Conservation (phyloP, 2,888 invertebrate species). For the Lithophane leautieri region DNA sequence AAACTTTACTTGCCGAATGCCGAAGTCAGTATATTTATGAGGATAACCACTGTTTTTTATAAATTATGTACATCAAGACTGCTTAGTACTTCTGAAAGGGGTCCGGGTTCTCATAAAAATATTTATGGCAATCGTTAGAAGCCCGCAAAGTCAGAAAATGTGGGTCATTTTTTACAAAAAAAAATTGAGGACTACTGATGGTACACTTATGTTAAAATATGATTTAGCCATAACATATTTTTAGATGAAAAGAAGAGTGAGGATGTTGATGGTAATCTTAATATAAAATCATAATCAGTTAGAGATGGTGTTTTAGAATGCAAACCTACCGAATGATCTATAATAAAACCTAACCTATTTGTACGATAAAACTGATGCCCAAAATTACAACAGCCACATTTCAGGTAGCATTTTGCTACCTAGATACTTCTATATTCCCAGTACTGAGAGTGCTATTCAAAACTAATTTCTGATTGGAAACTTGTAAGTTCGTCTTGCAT, state of each 20-base stretch:
- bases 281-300: background rate
- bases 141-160: no score
- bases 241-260: background rate
- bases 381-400: background rate
- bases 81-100: background rate
- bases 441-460: constrained; percentile 48
- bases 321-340: no score
- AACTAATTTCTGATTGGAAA: constrained; percentile 67
- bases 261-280: no score
- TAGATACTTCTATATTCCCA: constrained; percentile 8
- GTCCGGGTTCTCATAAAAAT: background rate
- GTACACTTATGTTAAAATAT: background rate
- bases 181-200: background rate
- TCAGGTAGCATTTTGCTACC: background rate
- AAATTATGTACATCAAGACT: background rate
- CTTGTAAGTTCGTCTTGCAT: constrained; percentile 62
- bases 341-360: no score
- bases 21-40: background rate
- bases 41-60: background rate
- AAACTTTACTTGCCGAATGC: background rate
- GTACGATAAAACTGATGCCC: background rate
- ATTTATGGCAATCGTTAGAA: background rate
- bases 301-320: background rate
- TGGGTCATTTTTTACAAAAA: no score
- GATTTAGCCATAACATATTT: background rate